Evolutionary conservation across 2,113 vertebrate genomes (phyloP).

Genomic region (Capreolus pygargus): DNA sequence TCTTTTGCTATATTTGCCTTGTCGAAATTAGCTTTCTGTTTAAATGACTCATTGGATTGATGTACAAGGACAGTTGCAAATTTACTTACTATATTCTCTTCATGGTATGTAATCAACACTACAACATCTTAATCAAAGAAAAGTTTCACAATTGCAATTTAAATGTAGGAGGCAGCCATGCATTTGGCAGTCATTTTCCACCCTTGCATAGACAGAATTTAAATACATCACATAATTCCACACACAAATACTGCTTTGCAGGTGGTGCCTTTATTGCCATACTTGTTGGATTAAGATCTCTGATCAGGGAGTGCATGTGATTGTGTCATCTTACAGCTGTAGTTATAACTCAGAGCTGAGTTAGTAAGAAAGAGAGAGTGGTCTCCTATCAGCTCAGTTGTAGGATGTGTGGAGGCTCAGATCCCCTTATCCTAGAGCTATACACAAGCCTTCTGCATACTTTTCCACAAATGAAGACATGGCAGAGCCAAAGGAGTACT

Average conservation of each 20-base stretch:
- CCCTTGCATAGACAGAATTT: conserved; percentile 29
- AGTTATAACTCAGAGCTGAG: conserved; percentile 22
- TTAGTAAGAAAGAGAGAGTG: not conserved
- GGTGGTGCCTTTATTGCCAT: not conserved
- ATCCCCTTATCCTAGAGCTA: not conserved
- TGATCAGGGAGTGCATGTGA: not conserved
- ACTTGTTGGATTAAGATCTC: not conserved
- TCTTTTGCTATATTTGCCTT: conserved; percentile 30
- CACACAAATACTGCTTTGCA: conserved; percentile 17
- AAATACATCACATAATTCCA: conserved; percentile 16
- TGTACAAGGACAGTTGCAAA: conserved; percentile 12
- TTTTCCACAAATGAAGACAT: not conserved
- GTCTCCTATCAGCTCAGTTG: not conserved
- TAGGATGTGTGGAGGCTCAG: not conserved
- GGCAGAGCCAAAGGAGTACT: not conserved
- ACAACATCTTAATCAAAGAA: conserved; percentile 57
- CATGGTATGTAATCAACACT: conserved; percentile 41
- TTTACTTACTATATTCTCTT: conserved; percentile 57
- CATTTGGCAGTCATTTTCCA: conserved; percentile 43
- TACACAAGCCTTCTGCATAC: not conserved
- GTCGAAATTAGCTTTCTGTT: conserved; percentile 35
- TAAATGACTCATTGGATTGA: conserved; percentile 37
- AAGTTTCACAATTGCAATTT: conserved; percentile 31
- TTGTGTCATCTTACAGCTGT: not conserved
- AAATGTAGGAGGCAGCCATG: conserved; percentile 24